Evolutionary conservation across 1,140 invertebrate genomes (phyloP), one percentile per base, ranked within the genome.

Genomic region (Nixonia krombeini): DNA sequence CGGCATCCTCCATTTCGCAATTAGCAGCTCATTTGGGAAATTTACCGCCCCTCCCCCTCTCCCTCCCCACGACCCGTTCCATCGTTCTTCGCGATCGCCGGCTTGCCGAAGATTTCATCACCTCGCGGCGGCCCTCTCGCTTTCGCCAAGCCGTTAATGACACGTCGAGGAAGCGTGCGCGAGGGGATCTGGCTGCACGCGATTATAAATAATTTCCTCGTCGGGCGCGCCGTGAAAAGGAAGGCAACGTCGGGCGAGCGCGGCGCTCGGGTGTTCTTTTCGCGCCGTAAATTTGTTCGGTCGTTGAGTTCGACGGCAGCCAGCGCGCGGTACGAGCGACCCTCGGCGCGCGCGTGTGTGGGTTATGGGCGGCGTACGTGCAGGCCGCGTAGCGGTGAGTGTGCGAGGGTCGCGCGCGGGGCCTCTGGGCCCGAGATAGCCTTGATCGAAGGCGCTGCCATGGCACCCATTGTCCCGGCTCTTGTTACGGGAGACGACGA

Each of bases 401-500:
- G 51, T 72, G 73, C 56, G 65, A 75, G 67, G 67, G 51, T 72
- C 51, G 59, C 29, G 68, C 40, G 70, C 55, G 59, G 67, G 68
- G 67, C 68, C 72, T 65, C 61, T 45, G 58, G 71, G 51, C 53
- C 63, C 59, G 64, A 70, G 68, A 73, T 75, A 83, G 75, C 81
- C 80, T 82, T 83, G 80, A 78, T 74, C 66, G 74, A 77, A 80
- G 74, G 76, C 76, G 70, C 74, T 74, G 76, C 61, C 75, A 78
- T 64, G 76, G 75, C 82, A 75, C 79, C 81, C 81, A 84, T 84
- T 84, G 82, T 84, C 78, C 81, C 76, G 74, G 78, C 75, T 83
- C 82, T 83, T 81, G 78, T 83, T 83, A 81, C 80, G 75, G 75
- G 76, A 80, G 80, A 79, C 71, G 75, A 82, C 74, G 46, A 56